Evolutionary conservation across 2,888 invertebrate species (phyloP).

Genomic region (Pegoplata infirma): DNA sequence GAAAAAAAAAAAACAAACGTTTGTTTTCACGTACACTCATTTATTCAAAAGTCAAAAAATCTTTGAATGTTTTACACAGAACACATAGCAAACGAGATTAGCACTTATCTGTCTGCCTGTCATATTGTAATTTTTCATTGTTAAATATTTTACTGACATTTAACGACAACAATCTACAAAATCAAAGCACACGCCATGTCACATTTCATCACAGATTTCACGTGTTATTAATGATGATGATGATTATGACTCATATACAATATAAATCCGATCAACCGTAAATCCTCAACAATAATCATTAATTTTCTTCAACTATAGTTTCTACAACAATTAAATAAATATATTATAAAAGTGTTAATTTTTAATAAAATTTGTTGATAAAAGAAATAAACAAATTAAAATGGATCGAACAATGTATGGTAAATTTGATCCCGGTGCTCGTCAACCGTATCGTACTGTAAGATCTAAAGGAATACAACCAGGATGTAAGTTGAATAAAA

Average conservation of each 20-base stretch:
- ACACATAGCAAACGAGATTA: conserved; percentile 17
- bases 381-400: conserved; percentile 43
- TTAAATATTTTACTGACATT: conserved; percentile 21
- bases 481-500: conserved; percentile 86
- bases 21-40: not conserved
- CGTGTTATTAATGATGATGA: not conserved
- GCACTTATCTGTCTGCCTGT: conserved; percentile 23
- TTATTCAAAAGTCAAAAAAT: no score
- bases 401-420: conserved; percentile 96
- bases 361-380: conserved; percentile 1
- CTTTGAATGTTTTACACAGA: no score
- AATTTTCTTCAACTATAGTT: not conserved
- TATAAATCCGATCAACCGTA: conserved; percentile 31
- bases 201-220: conserved; percentile 21
- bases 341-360: conserved; percentile 5
- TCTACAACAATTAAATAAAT: not conserved
- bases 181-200: conserved; percentile 29
- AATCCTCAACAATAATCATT: conserved; percentile 9
- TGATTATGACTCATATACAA: conserved; percentile 20
- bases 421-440: conserved; percentile 89
- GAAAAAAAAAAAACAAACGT: no score
- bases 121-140: conserved; percentile 34
- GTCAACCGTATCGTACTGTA: conserved; percentile 91
- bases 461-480: conserved; percentile 90
- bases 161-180: conserved; percentile 15